These are phyloP conservation scores for Aradophagus sp. DNA, from an alignment of 1,140 invertebrate genomes.

Conservation along the genomic window DNA sequence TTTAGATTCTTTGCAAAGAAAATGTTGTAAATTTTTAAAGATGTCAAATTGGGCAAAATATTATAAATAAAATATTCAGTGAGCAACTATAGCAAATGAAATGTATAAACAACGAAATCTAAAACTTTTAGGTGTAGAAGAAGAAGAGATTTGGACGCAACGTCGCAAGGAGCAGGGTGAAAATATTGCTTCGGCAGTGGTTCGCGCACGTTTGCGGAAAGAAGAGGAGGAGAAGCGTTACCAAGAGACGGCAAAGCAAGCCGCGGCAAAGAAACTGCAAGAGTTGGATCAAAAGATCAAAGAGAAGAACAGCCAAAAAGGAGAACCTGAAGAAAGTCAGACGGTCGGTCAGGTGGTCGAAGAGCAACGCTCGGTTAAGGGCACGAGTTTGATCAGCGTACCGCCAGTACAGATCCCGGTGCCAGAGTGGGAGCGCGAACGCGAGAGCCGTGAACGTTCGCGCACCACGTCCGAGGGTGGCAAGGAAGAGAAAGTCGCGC, in stretches of 20 bases:
- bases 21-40: too few relatives aligned
- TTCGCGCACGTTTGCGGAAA: slow-evolving; percentile 84
- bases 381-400: slow-evolving; percentile 60
- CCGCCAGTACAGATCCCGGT: slow-evolving; percentile 74
- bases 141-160: slow-evolving; percentile 85
- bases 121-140: slow-evolving; percentile 76
- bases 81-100: too few relatives aligned
- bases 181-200: slow-evolving; percentile 81
- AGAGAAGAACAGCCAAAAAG: slow-evolving; percentile 73
- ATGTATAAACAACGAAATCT: too few relatives aligned
- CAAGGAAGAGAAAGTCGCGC: slow-evolving; percentile 63
- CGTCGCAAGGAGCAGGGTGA: slow-evolving; percentile 81
- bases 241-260: slow-evolving; percentile 76
- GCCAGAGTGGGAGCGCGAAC: slow-evolving; percentile 78
- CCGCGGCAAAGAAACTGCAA: slow-evolving; percentile 79
- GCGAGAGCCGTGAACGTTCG: slow-evolving; percentile 73
- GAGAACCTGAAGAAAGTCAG: slow-evolving; percentile 62
- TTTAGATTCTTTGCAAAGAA: too few relatives aligned
- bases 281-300: slow-evolving; percentile 78
- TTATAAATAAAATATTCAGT: too few relatives aligned
- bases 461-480: slow-evolving; percentile 77
- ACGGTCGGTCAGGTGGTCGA: background rate
- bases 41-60: too few relatives aligned
- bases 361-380: slow-evolving; percentile 60
- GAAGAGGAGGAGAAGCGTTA: slow-evolving; percentile 88